These are phyloP conservation scores for Catagonus wagneri DNA, from an alignment of 2,113 vertebrate species.

Conservation along the genomic window DNA sequence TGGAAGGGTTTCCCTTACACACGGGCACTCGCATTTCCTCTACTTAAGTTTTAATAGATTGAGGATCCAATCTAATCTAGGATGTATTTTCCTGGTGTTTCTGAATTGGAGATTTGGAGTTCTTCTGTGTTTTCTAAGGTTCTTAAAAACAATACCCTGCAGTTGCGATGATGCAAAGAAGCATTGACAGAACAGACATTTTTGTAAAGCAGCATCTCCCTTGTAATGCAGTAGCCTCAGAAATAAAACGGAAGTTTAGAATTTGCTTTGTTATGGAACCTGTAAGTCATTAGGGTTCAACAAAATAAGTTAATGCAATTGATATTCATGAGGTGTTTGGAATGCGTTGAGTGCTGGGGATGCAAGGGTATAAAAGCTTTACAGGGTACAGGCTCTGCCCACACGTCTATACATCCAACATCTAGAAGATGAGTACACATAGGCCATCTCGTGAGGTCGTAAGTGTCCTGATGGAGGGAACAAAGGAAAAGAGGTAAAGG, in stretches of 20 bases:
- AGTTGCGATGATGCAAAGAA: background rate
- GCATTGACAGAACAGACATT: background rate
- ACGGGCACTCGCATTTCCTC: slow-evolving; percentile 1
- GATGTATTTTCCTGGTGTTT: slow-evolving; percentile 39
- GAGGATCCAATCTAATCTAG: background rate
- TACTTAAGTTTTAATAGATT: background rate
- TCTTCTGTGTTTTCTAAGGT: slow-evolving; percentile 10
- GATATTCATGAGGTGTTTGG: background rate
- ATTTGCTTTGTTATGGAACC: slow-evolving; percentile 13
- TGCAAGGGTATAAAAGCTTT: background rate
- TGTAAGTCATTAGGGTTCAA: background rate
- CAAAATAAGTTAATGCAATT: background rate
- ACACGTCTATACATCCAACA: background rate
- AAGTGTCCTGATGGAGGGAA: fast-evolving
- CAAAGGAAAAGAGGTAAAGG: too few species aligned
- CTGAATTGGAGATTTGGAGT: background rate
- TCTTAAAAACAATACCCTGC: background rate
- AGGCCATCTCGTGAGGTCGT: background rate
- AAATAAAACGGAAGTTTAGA: background rate
- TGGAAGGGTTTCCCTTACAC: background rate
- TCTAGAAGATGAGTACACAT: background rate
- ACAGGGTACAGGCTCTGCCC: background rate
- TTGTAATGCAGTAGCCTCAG: background rate
- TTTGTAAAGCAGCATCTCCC: background rate
- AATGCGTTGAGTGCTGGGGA: background rate